Conservation (phyloP, 2,113 vertebrate species). For the Rhadina sibilatrix region DNA sequence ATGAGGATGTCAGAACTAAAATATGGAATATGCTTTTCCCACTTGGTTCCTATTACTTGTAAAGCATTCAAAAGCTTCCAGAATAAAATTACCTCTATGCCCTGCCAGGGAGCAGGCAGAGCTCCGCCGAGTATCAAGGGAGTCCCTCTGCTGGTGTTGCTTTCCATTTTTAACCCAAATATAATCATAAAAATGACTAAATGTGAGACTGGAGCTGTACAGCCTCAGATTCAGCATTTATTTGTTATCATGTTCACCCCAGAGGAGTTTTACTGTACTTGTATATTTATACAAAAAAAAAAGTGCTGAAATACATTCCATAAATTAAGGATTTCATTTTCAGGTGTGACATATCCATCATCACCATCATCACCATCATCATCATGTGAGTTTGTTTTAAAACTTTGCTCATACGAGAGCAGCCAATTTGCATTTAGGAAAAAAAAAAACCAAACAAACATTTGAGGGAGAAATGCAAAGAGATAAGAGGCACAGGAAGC, state of each 20-base stretch:
- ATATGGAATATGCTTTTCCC: constrained; percentile 75
- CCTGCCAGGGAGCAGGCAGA: constrained; percentile 42
- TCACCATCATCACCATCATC: neutral
- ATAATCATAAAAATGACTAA: constrained; percentile 75
- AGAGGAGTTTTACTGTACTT: constrained; percentile 29
- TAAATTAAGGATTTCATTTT: constrained; percentile 58
- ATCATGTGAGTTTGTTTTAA: constrained; percentile 36
- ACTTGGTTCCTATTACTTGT: constrained; percentile 72
- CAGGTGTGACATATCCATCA: constrained; percentile 27
- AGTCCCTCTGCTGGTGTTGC: constrained; percentile 52
- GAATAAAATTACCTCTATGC: constrained; percentile 65
- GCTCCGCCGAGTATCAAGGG: constrained; percentile 29
- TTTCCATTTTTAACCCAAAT: constrained; percentile 63
- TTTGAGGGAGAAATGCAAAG: neutral
- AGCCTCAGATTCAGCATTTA: constrained; percentile 56
- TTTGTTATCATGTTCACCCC: constrained; percentile 62
- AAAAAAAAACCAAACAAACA: neutral
- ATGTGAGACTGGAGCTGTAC: constrained; percentile 47
- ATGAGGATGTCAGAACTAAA: constrained; percentile 74
- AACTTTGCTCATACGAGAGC: constrained; percentile 34
- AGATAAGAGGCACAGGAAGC: neutral
- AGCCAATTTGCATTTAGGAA: neutral
- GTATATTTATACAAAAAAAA: constrained; percentile 40
- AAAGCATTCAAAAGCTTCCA: constrained; percentile 72
- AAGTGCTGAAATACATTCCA: constrained; percentile 38